Conservation (phyloP, 1,140 invertebrate species). For the Meloidogyne hapla region DNA sequence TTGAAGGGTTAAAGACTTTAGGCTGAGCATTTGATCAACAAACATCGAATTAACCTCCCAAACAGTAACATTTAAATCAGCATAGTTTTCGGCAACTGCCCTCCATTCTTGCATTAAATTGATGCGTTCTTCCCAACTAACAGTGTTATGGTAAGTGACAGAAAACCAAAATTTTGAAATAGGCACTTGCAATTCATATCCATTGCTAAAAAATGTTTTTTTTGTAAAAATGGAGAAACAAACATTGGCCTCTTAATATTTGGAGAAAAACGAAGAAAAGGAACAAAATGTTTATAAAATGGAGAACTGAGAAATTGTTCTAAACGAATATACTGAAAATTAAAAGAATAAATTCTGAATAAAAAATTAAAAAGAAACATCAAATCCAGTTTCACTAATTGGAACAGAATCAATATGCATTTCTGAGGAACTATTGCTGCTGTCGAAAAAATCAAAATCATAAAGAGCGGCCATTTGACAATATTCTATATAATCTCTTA, state of each 20-base stretch:
- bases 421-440: slow-evolving; percentile 25
- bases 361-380: slow-evolving; percentile 11
- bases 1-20: slow-evolving; percentile 58
- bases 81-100: slow-evolving; percentile 45
- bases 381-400: slow-evolving; percentile 34
- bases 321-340: slow-evolving; percentile 26
- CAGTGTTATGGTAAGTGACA: slow-evolving; percentile 57
- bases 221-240: too few species aligned
- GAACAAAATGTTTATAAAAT: slow-evolving; percentile 43
- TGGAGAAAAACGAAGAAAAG: slow-evolving; percentile 35
- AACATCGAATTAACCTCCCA: slow-evolving; percentile 60
- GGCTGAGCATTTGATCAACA: slow-evolving; percentile 62
- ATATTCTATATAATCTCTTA: slow-evolving; percentile 54
- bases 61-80: slow-evolving; percentile 60
- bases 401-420: neutral
- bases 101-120: slow-evolving; percentile 60
- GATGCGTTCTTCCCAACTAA: slow-evolving; percentile 57
- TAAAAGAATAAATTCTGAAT: neutral
- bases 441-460: slow-evolving; percentile 48
- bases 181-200: slow-evolving; percentile 5
- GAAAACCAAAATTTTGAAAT: slow-evolving; percentile 53
- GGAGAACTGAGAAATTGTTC: slow-evolving; percentile 46
- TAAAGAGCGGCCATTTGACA: slow-evolving; percentile 39
- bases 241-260: slow-evolving; percentile 22
- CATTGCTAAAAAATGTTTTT: too few species aligned